A percentile compares a stretch with the other conserved stretches of the same genome.
phyloP scores from a whole-genome alignment of 2,797 vertebrate species.

The Coranthus polyacanthus region DNA sequence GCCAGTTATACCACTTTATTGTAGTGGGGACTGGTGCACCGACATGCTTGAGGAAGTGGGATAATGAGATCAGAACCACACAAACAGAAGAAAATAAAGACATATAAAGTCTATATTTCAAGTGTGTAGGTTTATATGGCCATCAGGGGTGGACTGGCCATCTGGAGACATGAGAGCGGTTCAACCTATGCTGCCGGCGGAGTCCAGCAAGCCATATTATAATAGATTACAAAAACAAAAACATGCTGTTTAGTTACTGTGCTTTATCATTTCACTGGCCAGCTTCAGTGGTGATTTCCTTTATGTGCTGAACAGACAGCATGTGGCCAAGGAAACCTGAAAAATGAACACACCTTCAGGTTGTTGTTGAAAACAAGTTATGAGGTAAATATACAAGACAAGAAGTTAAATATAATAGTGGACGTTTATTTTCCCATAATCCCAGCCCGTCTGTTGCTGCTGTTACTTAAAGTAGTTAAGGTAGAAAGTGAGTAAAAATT shows the following conservation, averaged over 20 bases:
- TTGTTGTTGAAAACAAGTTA: constrained; percentile 5
- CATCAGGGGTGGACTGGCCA: constrained; percentile 20
- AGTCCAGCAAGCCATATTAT: too few species aligned
- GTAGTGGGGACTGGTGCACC: constrained; percentile 1
- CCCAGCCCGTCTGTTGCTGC: neutral
- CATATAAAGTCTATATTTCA: too few species aligned
- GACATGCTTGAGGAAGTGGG: neutral
- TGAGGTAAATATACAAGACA: neutral
- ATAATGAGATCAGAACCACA: neutral
- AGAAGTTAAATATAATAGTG: neutral
- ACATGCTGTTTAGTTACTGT: too few species aligned
- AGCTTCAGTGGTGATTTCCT: neutral
- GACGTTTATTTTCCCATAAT: constrained; percentile 3
- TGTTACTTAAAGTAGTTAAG: neutral
- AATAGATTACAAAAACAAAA: too few species aligned
- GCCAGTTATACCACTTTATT: neutral
- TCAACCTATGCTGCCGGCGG: too few species aligned
- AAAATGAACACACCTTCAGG: constrained; percentile 17
- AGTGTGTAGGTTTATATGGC: neutral
- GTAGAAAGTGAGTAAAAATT: neutral
- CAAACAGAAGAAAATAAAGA: neutral
- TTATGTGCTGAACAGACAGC: constrained; percentile 2
- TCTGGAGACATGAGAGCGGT: constrained; percentile 13
- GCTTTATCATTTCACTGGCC: too few species aligned
- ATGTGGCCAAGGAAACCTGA: constrained; percentile 6